A percentile compares a stretch with the other conserved stretches of the same genome.
phyloP scores from a whole-genome alignment of 2,113 vertebrate genomes.

The Lathamus discolor region DNA sequence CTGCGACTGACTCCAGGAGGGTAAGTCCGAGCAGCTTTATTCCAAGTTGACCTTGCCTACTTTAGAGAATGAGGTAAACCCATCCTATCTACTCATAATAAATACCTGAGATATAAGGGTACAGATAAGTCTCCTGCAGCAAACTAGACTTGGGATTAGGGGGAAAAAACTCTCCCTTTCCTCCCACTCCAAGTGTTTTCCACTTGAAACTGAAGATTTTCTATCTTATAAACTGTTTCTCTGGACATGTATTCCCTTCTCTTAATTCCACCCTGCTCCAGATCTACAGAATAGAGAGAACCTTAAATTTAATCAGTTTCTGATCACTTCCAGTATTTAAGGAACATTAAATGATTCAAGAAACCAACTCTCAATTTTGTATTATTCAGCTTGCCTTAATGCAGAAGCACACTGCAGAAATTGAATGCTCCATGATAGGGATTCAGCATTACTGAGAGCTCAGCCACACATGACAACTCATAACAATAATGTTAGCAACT shows the following conservation, averaged over 20 bases:
- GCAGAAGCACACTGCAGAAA: not conserved
- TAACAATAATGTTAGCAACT: not conserved
- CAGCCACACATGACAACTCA: not conserved
- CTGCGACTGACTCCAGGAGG: not conserved
- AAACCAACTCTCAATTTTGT: not conserved
- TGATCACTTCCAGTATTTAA: not conserved
- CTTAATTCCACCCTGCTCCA: not conserved
- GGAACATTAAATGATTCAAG: not conserved
- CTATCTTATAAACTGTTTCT: not conserved
- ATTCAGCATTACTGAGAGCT: not conserved
- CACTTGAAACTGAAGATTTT: not conserved
- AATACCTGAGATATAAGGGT: not conserved
- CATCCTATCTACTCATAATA: not conserved
- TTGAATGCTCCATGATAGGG: not conserved
- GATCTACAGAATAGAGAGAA: not conserved
- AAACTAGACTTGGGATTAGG: not conserved
- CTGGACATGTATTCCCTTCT: not conserved
- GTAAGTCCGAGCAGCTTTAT: not conserved
- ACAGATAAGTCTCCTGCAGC: not conserved
- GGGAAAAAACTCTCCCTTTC: not conserved
- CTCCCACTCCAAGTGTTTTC: not conserved
- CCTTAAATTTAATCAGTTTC: not conserved
- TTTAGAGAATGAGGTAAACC: not conserved
- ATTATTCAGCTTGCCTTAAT: not conserved
- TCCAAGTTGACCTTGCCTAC: not conserved